Percentiles rank a stretch among this genome's conserved stretches.
These are phyloP conservation scores for Mastigias papua DNA, from an alignment of 30 jellyfish, hydroid and myxozoan species.

Conservation along the genomic window DNA sequence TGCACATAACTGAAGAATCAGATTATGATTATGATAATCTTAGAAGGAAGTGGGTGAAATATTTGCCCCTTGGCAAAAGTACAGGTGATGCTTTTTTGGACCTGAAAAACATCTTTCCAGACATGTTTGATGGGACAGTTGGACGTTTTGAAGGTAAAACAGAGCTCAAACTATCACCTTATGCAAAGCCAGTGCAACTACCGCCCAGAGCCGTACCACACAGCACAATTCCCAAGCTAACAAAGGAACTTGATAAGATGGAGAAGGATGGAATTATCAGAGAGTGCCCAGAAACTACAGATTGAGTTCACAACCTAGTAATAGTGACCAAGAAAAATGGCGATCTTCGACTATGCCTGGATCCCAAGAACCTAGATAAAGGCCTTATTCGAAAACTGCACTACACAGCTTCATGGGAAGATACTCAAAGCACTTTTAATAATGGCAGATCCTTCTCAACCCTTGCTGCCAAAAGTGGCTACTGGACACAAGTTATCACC, in stretches of 20 bases:
- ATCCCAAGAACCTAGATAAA: conserved; percentile 43
- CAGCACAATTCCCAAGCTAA: conserved; percentile 6
- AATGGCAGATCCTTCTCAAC: conserved; percentile 48
- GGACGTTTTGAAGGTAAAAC: conserved; percentile 48
- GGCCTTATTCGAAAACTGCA: conserved; percentile 25
- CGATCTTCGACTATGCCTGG: conserved; percentile 41
- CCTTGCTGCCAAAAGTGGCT: conserved; percentile 50
- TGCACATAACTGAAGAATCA: conserved; percentile 47
- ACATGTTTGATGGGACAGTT: conserved; percentile 48
- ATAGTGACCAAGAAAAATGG: conserved; percentile 31
- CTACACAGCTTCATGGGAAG: conserved; percentile 66
- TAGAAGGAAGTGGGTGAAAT: conserved; percentile 20
- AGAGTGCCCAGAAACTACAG: conserved; percentile 43
- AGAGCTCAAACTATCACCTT: conserved; percentile 39
- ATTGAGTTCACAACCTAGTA: conserved; percentile 56
- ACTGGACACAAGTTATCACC: conserved; percentile 46
- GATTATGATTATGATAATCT: conserved; percentile 17
- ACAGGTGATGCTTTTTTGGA: conserved; percentile 11
- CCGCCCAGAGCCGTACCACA: conserved; percentile 49
- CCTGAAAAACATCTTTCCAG: conserved; percentile 26
- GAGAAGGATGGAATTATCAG: conserved; percentile 53
- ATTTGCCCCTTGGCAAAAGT: conserved; percentile 39
- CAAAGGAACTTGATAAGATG: conserved; percentile 55
- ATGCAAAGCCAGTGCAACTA: conserved; percentile 43
- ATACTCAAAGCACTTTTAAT: conserved; percentile 54